A percentile compares a stretch with the other conserved stretches of the same genome.
Conservation (phyloP, 2,113 vertebrate species). For the Bos javanicus region DNA sequence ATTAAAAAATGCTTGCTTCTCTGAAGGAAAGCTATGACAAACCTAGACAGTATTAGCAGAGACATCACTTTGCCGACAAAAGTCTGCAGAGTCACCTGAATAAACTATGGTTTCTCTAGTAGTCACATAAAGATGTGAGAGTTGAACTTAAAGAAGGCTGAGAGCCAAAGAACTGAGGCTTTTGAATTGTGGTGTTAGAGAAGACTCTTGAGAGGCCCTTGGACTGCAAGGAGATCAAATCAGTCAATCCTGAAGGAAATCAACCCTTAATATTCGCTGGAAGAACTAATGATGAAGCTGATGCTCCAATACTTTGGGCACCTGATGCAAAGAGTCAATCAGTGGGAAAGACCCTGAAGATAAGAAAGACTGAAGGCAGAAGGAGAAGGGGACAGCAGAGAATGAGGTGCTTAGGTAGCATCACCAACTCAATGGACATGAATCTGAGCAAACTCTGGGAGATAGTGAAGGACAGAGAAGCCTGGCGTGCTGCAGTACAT, state of each 20-base stretch:
- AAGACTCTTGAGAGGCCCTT: not conserved
- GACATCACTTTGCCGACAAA: not conserved
- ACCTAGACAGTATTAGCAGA: not conserved
- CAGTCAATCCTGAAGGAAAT: not conserved
- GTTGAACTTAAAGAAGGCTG: not conserved
- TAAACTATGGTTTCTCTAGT: not conserved
- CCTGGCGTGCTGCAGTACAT: not conserved
- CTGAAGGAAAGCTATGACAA: not conserved
- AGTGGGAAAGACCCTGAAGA: not conserved
- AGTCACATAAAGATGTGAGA: not conserved
- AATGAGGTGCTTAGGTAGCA: not conserved
- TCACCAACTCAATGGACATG: not conserved
- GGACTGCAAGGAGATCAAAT: not conserved
- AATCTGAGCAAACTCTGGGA: not conserved
- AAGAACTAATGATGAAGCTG: not conserved
- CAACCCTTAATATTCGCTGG: not conserved
- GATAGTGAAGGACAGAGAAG: not conserved
- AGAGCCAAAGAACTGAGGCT: not conserved
- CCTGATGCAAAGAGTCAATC: not conserved
- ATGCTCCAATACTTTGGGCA: not conserved
- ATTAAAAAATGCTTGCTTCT: not conserved
- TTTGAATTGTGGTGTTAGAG: not conserved
- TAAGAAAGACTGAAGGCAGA: not conserved
- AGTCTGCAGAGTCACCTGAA: not conserved
- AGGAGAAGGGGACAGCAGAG: not conserved